phyloP scores from a whole-genome alignment of 2,797 vertebrate genomes.

The Phyllotis vaccarum region DNA sequence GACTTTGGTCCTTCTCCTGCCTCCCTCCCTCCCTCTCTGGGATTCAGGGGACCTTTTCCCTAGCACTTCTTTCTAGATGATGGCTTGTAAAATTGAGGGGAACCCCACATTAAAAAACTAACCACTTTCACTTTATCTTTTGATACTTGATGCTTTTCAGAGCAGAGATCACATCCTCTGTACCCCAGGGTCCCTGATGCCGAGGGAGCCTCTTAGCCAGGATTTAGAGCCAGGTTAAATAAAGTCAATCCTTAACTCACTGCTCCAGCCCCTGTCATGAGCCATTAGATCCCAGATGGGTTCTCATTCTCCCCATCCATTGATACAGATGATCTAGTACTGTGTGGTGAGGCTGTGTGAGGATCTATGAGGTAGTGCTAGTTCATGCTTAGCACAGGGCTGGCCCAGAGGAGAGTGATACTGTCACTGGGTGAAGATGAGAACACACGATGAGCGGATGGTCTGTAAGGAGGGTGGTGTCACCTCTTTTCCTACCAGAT shows the following conservation, averaged over 20 bases:
- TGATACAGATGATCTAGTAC: too few species aligned
- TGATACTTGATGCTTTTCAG: neutral
- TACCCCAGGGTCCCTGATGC: neutral
- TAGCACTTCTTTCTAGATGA: slow-evolving; percentile 1
- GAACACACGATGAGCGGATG: neutral
- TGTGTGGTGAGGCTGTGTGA: neutral
- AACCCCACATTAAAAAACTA: neutral
- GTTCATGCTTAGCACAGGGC: neutral
- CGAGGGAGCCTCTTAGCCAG: neutral
- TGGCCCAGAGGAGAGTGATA: neutral
- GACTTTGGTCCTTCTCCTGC: too few species aligned
- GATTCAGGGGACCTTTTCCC: neutral
- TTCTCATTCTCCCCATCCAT: neutral
- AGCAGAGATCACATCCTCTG: neutral
- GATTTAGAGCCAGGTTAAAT: neutral
- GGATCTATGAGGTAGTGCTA: neutral
- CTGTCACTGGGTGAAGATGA: neutral
- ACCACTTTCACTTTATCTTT: neutral
- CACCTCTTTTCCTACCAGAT: slow-evolving; percentile 87
- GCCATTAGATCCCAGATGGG: neutral
- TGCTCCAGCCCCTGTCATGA: neutral
- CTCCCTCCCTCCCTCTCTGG: neutral
- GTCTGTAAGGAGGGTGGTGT: neutral
- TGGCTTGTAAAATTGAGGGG: neutral
- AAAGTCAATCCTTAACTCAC: neutral